Conservation (phyloP, 2,113 vertebrate species). For the Gracilinanus agilis region DNA sequence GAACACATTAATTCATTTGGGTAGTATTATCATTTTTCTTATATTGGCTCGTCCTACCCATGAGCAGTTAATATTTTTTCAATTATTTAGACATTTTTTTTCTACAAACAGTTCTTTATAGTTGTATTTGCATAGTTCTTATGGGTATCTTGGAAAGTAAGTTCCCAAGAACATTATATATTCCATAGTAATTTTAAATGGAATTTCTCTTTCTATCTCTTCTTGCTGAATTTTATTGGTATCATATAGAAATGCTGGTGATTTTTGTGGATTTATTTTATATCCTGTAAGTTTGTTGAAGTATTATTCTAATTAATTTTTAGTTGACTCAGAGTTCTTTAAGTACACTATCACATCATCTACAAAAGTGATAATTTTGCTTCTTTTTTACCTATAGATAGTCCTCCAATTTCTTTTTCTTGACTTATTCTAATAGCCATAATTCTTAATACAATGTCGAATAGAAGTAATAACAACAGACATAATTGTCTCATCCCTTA, state of each 20-base stretch:
- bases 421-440: not conserved
- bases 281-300: not conserved
- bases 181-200: not conserved
- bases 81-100: not conserved
- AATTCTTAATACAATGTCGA: not conserved
- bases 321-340: not conserved
- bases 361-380: not conserved
- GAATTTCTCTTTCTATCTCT: not conserved
- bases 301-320: not conserved
- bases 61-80: not conserved
- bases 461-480: not conserved
- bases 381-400: not conserved
- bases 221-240: not conserved
- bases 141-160: not conserved
- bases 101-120: not conserved
- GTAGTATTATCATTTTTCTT: not conserved
- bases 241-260: not conserved
- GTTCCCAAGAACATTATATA: not conserved
- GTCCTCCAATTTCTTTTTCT: not conserved
- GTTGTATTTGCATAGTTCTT: not conserved
- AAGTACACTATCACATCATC: not conserved
- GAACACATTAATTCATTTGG: not conserved
- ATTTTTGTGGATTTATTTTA: not conserved
- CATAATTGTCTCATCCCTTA: not conserved
- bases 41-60: not conserved